Conservation (phyloP, 64 coral and sea anemone species). For the Acropora tenuis region DNA sequence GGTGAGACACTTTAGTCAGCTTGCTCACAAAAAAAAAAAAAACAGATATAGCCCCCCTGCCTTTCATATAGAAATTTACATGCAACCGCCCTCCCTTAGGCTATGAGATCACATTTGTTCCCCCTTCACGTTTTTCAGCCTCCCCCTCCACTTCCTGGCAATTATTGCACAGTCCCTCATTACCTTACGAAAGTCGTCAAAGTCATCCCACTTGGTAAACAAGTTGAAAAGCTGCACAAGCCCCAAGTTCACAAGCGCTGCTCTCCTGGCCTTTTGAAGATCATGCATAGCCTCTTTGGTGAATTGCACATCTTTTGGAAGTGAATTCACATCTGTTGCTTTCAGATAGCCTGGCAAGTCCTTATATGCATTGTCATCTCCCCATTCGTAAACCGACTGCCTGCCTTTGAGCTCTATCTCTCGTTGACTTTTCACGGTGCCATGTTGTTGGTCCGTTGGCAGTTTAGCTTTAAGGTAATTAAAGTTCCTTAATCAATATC, state of each 20-base stretch:
- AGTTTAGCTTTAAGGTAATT: slow-evolving; percentile 24
- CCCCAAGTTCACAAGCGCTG: slow-evolving; percentile 68
- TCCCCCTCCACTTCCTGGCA: too few relatives aligned
- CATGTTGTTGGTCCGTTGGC: slow-evolving; percentile 70
- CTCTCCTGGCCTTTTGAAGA: slow-evolving; percentile 51
- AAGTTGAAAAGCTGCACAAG: slow-evolving; percentile 60
- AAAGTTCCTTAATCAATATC: neutral
- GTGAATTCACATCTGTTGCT: slow-evolving; percentile 45
- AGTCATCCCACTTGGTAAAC: slow-evolving; percentile 62
- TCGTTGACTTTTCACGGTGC: slow-evolving; percentile 53
- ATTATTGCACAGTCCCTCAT: neutral
- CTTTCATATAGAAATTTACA: too few relatives aligned
- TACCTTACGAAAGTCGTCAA: slow-evolving; percentile 69
- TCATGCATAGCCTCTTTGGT: slow-evolving; percentile 58
- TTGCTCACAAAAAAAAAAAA: too few relatives aligned
- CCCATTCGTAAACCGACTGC: slow-evolving; percentile 71
- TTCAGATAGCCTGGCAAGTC: slow-evolving; percentile 75
- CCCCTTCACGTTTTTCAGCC: too few relatives aligned
- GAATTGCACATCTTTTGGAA: slow-evolving; percentile 77
- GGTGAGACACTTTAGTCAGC: too few relatives aligned
- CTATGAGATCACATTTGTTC: too few relatives aligned
- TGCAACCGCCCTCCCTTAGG: too few relatives aligned
- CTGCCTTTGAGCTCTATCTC: slow-evolving; percentile 54
- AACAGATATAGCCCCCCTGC: too few relatives aligned
- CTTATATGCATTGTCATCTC: neutral